Conservation (phyloP, 2,797 vertebrate species). For the Falco novaeseelandiae region DNA sequence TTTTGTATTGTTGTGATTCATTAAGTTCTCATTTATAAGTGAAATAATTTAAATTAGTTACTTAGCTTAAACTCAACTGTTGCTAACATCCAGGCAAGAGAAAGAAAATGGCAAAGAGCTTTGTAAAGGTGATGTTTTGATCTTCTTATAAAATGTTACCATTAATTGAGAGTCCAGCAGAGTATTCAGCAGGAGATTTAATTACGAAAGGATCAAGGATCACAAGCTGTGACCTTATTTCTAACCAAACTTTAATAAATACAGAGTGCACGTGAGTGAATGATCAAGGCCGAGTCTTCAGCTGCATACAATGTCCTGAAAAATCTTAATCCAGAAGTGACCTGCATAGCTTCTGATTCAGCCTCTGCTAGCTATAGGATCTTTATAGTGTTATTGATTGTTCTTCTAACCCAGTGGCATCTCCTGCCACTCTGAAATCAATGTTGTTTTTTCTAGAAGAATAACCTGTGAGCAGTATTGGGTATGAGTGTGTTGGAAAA, state of each 20-base stretch:
- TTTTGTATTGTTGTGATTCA: neutral
- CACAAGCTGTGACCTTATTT: neutral
- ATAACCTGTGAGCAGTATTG: neutral
- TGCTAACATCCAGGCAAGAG: neutral
- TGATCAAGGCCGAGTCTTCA: neutral
- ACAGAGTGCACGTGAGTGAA: rapidly evolving
- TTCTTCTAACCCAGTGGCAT: rapidly evolving
- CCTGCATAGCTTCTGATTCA: neutral
- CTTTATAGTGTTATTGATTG: neutral
- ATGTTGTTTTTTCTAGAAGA: neutral
- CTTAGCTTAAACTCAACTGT: neutral
- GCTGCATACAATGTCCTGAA: neutral
- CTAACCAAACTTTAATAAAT: neutral
- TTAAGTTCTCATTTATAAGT: neutral
- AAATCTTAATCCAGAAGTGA: neutral
- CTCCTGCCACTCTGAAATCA: neutral
- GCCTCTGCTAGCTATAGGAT: neutral
- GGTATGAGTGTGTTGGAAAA: neutral
- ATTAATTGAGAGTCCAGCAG: neutral
- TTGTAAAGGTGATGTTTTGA: neutral
- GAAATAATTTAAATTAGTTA: neutral
- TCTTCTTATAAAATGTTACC: neutral
- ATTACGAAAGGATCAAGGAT: neutral
- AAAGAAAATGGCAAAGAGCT: neutral
- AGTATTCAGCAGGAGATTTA: neutral